phyloP scores from a whole-genome alignment of 2,797 vertebrate species.

The Avahi laniger region DNA sequence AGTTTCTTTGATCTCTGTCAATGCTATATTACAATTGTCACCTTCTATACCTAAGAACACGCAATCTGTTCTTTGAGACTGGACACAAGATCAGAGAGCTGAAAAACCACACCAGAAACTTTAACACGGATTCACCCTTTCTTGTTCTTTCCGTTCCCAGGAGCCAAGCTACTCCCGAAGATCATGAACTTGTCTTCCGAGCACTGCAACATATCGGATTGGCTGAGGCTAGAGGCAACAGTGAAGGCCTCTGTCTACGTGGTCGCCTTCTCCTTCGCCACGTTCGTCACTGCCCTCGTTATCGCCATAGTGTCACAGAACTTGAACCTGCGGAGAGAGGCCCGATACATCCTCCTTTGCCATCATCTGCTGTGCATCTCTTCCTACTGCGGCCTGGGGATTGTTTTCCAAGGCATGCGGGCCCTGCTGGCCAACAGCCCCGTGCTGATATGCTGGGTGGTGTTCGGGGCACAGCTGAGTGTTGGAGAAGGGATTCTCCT shows the following conservation, averaged over 20 bases:
- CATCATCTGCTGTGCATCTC: constrained; percentile 78
- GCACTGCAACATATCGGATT: constrained; percentile 55
- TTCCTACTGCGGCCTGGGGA: constrained; percentile 78
- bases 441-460: constrained; percentile 75
- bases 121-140: neutral
- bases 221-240: constrained; percentile 50
- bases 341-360: constrained; percentile 76
- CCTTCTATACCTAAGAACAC: neutral
- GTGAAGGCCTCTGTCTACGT: constrained; percentile 78
- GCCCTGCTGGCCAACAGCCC: constrained; percentile 55
- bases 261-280: constrained; percentile 77
- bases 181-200: constrained; percentile 72
- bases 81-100: neutral
- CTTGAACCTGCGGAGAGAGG: constrained; percentile 68
- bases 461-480: constrained; percentile 80
- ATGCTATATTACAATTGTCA: neutral
- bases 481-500: constrained; percentile 80
- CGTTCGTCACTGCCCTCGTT: constrained; percentile 72
- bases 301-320: constrained; percentile 64
- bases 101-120: constrained; percentile 20
- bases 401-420: constrained; percentile 68
- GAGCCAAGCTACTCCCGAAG: constrained; percentile 26
- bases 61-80: neutral
- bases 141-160: constrained; percentile 53
- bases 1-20: neutral